Evolutionary conservation across 2,888 invertebrate genomes (phyloP).

Genomic region (Rhodophaea formosa): DNA sequence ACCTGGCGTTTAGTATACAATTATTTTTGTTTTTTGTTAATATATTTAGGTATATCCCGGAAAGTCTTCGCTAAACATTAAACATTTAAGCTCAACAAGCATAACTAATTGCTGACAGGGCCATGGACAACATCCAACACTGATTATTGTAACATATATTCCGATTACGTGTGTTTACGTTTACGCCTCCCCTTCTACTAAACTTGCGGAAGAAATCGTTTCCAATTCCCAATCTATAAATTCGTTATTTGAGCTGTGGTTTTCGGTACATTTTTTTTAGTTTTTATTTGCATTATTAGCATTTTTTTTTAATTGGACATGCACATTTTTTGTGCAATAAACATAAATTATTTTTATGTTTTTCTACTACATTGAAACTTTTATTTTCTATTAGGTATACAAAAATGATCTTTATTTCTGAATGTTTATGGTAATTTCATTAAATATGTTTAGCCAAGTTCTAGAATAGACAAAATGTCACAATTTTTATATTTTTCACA

Average conservation of each 20-base stretch:
- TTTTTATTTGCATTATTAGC: background rate
- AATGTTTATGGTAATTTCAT: too few relatives aligned
- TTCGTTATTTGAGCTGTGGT: constrained; percentile 12
- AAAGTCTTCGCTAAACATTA: background rate
- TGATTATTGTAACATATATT: background rate
- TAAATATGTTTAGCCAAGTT: too few relatives aligned
- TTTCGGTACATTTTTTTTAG: background rate
- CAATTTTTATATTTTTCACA: too few relatives aligned
- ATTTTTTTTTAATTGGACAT: too few relatives aligned
- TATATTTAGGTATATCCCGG: background rate
- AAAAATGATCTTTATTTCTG: too few relatives aligned
- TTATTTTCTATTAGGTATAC: too few relatives aligned
- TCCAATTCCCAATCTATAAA: constrained; percentile 12
- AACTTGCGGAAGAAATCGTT: background rate
- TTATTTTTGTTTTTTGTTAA: background rate
- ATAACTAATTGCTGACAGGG: background rate
- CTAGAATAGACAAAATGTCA: too few relatives aligned
- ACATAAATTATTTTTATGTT: too few relatives aligned
- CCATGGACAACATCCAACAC: constrained; percentile 8
- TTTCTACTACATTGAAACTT: too few relatives aligned
- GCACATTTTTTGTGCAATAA: too few relatives aligned
- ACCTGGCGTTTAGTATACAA: background rate
- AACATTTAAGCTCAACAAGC: background rate
- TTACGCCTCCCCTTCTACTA: background rate
- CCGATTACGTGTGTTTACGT: background rate